A percentile compares a stretch with the other conserved stretches of the same genome.
phyloP scores from a whole-genome alignment of 2,113 vertebrate species.

The Rallus limicola region DNA sequence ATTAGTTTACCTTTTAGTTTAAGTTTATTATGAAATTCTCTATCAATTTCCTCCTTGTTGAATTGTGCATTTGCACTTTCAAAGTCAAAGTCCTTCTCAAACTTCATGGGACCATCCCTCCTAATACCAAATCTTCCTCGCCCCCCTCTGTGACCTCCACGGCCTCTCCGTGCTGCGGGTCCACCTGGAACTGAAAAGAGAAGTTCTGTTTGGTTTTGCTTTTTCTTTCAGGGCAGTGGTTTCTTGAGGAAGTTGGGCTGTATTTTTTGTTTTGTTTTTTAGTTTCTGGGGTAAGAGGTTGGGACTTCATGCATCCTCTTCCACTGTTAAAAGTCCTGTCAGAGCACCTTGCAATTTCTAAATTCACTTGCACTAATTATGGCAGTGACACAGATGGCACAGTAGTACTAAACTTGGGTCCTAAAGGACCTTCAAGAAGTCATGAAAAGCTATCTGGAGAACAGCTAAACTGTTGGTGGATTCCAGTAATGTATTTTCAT shows the following conservation, averaged over 20 bases:
- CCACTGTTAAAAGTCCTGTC: not conserved
- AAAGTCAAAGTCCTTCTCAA: conserved; percentile 99
- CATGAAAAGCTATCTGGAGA: not conserved
- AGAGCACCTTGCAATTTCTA: not conserved
- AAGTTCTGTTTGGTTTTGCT: not conserved
- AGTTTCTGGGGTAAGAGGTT: not conserved
- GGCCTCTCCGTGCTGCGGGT: conserved; percentile 79
- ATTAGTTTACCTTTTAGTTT: conserved; percentile 91
- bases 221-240: not conserved
- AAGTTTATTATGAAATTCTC: conserved; percentile 97
- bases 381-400: not conserved
- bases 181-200: conserved; percentile 71
- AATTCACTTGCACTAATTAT: not conserved
- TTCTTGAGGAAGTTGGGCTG: not conserved
- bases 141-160: conserved; percentile 90
- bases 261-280: not conserved
- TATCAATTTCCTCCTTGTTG: conserved; percentile 98
- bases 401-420: not conserved
- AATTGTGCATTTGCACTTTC: conserved; percentile 98
- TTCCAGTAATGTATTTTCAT: not conserved
- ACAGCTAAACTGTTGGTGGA: not conserved
- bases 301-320: not conserved
- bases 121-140: conserved; percentile 88
- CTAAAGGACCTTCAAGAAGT: not conserved
- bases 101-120: conserved; percentile 94